Evolutionary conservation across 35 echinoderm and acorn worm species (phyloP).

Genomic region (Heliocidaris erythrogramma): DNA sequence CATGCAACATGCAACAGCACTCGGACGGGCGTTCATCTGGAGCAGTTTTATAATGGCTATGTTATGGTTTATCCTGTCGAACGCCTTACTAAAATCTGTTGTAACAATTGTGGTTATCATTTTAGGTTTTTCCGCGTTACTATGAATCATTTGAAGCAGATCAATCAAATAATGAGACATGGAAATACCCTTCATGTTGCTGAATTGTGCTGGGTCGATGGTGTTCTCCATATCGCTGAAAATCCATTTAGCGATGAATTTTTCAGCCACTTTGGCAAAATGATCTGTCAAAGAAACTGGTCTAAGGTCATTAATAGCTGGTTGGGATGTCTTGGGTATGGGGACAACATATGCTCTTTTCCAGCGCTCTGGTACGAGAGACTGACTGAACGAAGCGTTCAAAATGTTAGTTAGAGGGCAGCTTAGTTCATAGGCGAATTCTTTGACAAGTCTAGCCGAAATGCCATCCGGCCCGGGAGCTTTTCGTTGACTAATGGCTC

Average conservation of each 20-base stretch:
- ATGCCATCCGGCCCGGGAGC: background rate
- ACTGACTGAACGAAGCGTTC: background rate
- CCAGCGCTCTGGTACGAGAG: no score
- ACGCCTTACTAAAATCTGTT: background rate
- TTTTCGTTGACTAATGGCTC: background rate
- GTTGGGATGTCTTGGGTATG: no score
- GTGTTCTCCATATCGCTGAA: no score
- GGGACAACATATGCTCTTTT: no score
- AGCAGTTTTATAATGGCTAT: background rate
- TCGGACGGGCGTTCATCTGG: background rate
- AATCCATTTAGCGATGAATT: no score
- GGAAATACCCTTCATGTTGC: background rate
- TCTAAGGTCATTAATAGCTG: no score
- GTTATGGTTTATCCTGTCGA: no score
- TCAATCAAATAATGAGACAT: background rate
- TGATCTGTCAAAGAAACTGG: no score
- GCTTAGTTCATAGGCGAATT: background rate
- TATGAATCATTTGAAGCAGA: background rate
- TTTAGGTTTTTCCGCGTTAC: background rate
- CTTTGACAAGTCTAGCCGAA: background rate
- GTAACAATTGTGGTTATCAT: background rate
- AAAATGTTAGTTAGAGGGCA: background rate
- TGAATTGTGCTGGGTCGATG: no score
- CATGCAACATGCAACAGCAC: no score
- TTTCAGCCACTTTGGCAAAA: no score